These are phyloP conservation scores for Formica aserva DNA, from an alignment of 2,888 invertebrate species.

Conservation along the genomic window DNA sequence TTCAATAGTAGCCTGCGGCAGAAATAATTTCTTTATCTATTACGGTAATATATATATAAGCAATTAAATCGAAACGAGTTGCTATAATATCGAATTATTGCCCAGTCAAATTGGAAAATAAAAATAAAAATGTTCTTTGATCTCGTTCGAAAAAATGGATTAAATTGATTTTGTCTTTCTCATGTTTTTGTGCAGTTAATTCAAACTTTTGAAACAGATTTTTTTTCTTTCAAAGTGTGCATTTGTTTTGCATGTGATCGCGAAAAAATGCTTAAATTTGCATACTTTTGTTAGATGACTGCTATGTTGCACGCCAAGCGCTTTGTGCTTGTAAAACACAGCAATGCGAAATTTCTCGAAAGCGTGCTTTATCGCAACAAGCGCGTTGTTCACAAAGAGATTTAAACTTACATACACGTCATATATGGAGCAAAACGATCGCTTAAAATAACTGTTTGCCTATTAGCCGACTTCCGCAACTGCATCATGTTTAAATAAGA, in stretches of 20 bases:
- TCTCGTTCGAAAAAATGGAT: background rate
- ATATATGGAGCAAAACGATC: background rate
- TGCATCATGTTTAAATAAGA: slow-evolving; percentile 1
- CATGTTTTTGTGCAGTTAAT: background rate
- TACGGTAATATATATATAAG: background rate
- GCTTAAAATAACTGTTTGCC: slow-evolving; percentile 16
- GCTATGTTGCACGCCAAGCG: background rate
- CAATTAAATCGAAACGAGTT: background rate
- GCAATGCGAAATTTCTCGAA: background rate
- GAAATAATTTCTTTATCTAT: background rate
- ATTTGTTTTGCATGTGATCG: background rate
- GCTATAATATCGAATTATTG: background rate
- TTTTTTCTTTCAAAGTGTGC: background rate
- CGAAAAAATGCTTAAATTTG: slow-evolving; percentile 55
- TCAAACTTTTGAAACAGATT: background rate
- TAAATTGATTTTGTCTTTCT: background rate
- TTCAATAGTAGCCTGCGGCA: background rate
- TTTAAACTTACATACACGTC: background rate
- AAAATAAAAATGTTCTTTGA: background rate
- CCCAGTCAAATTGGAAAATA: background rate
- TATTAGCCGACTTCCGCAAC: background rate
- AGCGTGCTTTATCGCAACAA: slow-evolving; percentile 11
- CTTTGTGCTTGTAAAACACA: slow-evolving; percentile 25
- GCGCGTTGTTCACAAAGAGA: background rate
- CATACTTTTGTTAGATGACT: slow-evolving; percentile 42